Evolutionary conservation across 2,888 invertebrate species (phyloP).

Genomic region (Cinara cedri): DNA sequence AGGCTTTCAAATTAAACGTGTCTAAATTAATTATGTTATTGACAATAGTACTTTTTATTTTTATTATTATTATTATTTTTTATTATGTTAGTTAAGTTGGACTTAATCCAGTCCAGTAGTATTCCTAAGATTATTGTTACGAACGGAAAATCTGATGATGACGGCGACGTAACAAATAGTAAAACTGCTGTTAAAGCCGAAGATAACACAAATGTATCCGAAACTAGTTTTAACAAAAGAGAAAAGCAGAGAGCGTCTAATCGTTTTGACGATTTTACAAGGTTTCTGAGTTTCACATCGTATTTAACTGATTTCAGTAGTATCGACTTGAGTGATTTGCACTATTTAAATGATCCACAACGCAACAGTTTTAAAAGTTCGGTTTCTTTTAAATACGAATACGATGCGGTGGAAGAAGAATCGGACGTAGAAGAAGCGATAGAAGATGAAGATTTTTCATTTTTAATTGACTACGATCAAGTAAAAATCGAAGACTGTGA

Average conservation of each 20-base stretch:
- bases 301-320: background rate
- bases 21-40: background rate
- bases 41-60: background rate
- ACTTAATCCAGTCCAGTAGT: background rate
- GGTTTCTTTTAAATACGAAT: background rate
- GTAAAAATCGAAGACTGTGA: background rate
- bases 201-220: background rate
- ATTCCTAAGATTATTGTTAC: background rate
- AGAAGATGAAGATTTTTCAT: slow-evolving; percentile 25
- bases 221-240: background rate
- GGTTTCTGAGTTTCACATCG: background rate
- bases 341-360: background rate
- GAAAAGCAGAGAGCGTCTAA: background rate
- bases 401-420: background rate
- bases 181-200: background rate
- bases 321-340: background rate
- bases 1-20: background rate
- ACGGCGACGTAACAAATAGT: background rate
- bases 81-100: background rate
- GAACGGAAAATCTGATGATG: background rate
- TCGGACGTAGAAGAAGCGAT: background rate
- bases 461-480: background rate
- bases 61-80: background rate
- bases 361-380: background rate
- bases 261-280: background rate